A percentile compares a stretch with the other conserved stretches of the same genome.
Evolutionary conservation across 1,140 invertebrate genomes (phyloP).

Genomic region (Dreissena rostriformis): DNA sequence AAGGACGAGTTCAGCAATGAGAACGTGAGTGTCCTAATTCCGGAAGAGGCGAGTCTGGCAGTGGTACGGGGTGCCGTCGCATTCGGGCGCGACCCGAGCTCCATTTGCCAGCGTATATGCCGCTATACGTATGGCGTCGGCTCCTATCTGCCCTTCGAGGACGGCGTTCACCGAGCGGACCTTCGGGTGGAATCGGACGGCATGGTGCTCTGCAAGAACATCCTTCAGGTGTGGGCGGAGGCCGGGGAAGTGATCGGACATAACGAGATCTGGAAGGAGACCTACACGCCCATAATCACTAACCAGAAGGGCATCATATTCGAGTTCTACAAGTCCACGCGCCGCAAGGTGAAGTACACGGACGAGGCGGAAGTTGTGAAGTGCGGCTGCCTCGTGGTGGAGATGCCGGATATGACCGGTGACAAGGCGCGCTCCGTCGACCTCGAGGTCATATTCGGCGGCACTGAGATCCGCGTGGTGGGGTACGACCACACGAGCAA

Average conservation of each 20-base stretch:
- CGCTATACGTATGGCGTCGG: constrained; percentile 85
- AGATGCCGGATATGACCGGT: constrained; percentile 79
- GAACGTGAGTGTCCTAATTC: constrained; percentile 83
- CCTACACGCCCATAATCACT: constrained; percentile 84
- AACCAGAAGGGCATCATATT: constrained; percentile 84
- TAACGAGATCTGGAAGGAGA: constrained; percentile 83
- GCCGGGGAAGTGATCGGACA: constrained; percentile 82
- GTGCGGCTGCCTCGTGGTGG: constrained; percentile 83
- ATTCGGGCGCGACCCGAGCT: constrained; percentile 84
- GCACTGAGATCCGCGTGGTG: constrained; percentile 85
- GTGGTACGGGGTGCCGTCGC: constrained; percentile 83
- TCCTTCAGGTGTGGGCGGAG: constrained; percentile 84
- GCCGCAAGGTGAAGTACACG: constrained; percentile 83
- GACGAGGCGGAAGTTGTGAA: constrained; percentile 84
- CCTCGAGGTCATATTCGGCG: constrained; percentile 84
- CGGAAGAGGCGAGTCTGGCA: constrained; percentile 80
- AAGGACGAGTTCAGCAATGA: constrained; percentile 81
- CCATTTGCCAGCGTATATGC: constrained; percentile 83
- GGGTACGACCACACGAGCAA: constrained; percentile 84
- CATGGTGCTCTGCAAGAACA: constrained; percentile 84
- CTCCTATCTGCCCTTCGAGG: constrained; percentile 84
- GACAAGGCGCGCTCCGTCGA: constrained; percentile 82
- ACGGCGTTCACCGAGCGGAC: constrained; percentile 83
- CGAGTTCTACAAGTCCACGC: constrained; percentile 83
- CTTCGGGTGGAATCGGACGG: constrained; percentile 82